Evolutionary conservation across 2,888 invertebrate species (phyloP), one percentile per base, ranked within the genome.

Genomic region (Epinotia bilunana): DNA sequence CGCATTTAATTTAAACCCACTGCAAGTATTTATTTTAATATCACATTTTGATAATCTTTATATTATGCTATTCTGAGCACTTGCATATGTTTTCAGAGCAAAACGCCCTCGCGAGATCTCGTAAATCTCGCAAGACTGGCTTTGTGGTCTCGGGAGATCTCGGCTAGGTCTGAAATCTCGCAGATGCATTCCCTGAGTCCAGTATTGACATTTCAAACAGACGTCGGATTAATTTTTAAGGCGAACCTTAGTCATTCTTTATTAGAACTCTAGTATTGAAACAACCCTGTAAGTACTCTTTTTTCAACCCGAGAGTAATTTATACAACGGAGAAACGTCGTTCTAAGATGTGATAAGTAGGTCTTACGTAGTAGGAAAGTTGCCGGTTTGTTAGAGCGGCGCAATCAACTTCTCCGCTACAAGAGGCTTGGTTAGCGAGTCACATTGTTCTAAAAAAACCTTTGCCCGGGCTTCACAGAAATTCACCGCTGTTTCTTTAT

Each of bases 391-490:
- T 83, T 79, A 82, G 79, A 80, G 83, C 80, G 80, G 81, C 82
- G 83, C 85, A 89, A 89, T 87, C 86, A 87, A 84, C 81, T 80
- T 78, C 80, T 78, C 65, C 73, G 79, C 64, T 61, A 63, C 78
- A 78, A 81, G 83, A 81, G 81, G 81, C 79, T 84, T 85, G 84
- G 82, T 85, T 84, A 84, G 83, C 78, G 79, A 86, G 84, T 86
- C 87, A 86, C 87, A 89, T 89, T 90, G 88, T 89, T 90, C 84
- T 86, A 84, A 81, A 88, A 86, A 85, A 75, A 85, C 86, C 86
- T 88, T 85, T 87, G 83, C 84, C 81, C 80, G 84, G 82, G 82
- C 83, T 85, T 83, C 86, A 88, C 87, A 88, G 85, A 87, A 90
- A 89, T 89, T 88, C 86, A 85, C 85, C 87, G 84, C 84, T 84